phyloP scores from a whole-genome alignment of 2,113 vertebrate species.

The Pleuronectes platessa region DNA sequence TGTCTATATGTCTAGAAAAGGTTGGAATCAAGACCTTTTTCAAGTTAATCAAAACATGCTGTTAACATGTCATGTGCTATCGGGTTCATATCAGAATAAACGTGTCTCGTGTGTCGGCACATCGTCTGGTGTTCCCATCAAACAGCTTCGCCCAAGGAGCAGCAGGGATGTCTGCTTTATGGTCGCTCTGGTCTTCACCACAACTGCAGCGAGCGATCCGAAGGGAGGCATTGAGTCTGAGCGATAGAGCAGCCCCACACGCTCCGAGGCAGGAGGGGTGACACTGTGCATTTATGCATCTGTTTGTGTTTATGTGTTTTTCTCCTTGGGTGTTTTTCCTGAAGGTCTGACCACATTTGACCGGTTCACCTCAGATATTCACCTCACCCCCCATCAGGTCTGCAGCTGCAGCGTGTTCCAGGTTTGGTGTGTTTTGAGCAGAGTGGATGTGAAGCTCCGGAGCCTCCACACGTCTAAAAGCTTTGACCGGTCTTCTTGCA shows the following conservation, averaged over 20 bases:
- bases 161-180: slow-evolving; percentile 52
- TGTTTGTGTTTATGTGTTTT: slow-evolving; percentile 1
- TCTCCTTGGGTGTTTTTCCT: background rate
- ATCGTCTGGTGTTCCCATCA: no score
- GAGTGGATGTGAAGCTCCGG: background rate
- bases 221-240: slow-evolving; percentile 42
- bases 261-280: background rate
- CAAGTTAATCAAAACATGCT: no score
- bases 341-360: slow-evolving; percentile 1
- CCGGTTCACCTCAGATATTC: background rate
- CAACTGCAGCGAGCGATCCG: slow-evolving; percentile 13
- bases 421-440: no score
- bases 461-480: background rate
- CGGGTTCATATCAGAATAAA: no score
- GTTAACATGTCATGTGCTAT: no score
- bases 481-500: slow-evolving; percentile 3
- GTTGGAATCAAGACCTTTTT: no score
- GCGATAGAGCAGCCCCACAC: slow-evolving; percentile 35
- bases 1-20: no score
- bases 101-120: no score
- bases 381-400: background rate
- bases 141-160: background rate
- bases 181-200: slow-evolving; percentile 11
- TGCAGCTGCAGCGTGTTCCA: no score
- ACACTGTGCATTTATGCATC: background rate